These are phyloP conservation scores for Pangasius larnaudii DNA, from an alignment of 2,797 vertebrate genomes.

Conservation along the genomic window DNA sequence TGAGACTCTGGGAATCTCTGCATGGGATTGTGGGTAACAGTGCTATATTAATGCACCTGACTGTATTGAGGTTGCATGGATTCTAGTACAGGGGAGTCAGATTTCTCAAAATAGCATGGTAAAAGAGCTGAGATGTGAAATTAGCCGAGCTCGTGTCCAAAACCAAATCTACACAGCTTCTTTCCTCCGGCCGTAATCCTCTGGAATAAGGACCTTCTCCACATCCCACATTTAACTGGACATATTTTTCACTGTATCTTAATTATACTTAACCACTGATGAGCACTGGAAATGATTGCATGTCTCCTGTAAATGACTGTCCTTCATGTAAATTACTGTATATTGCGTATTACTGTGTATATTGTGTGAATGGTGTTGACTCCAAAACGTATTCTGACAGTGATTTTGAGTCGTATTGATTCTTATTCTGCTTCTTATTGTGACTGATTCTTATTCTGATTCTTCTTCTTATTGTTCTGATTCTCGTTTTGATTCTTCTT, in stretches of 20 bases:
- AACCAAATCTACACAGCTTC: background rate
- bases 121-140: background rate
- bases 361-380: no score
- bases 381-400: no score
- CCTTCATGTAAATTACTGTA: no score
- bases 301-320: no score
- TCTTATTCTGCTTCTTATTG: background rate
- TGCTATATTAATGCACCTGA: background rate
- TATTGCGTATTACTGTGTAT: no score
- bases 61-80: background rate
- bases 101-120: background rate
- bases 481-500: no score
- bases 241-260: no score
- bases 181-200: no score
- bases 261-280: no score
- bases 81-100: background rate
- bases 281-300: no score
- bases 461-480: background rate
- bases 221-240: no score
- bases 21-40: constrained; percentile 1
- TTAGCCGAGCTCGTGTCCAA: background rate
- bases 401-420: background rate
- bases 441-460: background rate
- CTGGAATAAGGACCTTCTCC: no score
- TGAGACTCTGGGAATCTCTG: constrained; percentile 42